Conservation (phyloP, 1,140 invertebrate genomes). For the Argopecten irradians region DNA sequence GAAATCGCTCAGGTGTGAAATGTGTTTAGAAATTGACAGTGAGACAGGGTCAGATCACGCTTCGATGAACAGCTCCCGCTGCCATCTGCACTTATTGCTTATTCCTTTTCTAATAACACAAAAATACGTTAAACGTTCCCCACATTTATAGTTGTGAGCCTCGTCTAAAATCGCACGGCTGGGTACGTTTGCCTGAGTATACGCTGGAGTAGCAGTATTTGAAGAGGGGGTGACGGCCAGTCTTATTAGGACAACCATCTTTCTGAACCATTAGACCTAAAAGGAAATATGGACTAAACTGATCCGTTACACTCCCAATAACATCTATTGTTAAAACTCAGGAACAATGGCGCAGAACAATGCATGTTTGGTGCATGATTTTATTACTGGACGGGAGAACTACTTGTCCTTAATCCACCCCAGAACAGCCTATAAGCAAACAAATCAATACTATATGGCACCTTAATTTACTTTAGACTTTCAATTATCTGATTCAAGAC, state of each 20-base stretch:
- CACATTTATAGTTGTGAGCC: neutral
- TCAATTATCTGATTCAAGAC: neutral
- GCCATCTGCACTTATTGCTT: slow-evolving; percentile 14
- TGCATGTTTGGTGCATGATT: neutral
- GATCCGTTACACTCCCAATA: neutral
- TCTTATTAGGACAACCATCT: neutral
- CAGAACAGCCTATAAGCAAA: neutral
- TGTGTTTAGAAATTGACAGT: neutral
- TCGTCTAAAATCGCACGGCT: neutral
- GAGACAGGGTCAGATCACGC: neutral
- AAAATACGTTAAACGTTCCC: neutral
- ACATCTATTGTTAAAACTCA: neutral
- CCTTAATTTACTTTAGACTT: neutral
- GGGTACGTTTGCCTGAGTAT: too few relatives aligned
- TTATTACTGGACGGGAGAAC: neutral
- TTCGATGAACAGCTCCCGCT: neutral
- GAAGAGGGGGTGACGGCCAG: neutral
- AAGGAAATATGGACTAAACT: neutral
- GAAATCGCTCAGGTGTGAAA: neutral
- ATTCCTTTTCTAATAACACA: neutral
- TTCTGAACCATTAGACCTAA: neutral
- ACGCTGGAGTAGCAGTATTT: neutral
- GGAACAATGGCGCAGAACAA: neutral
- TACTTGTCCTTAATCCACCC: neutral
- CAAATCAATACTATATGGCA: too few relatives aligned